Evolutionary conservation across 1,140 invertebrate genomes (phyloP), one percentile per base, ranked within the genome.

Genomic region (Rhyzopertha dominica): DNA sequence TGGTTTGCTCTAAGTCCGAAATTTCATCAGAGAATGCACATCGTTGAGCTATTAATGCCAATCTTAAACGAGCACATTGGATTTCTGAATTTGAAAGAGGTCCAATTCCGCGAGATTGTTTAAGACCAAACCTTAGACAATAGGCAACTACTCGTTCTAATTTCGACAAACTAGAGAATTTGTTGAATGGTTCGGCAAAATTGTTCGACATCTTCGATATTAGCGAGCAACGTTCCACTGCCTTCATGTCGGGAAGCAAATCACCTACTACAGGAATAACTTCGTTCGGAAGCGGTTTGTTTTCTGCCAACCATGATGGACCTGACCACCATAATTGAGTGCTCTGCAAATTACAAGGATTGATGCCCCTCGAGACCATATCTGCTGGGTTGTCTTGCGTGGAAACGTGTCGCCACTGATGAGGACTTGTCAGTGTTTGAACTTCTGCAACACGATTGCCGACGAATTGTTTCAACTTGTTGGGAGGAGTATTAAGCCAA

Each of bases 401-500:
- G 17, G 18, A 12, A 8, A 65, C 60, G 40, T 64, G 55, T 7
- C 26, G 13, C 63, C 59, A 65, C 0, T 53, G 8, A 24, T 26
- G 14, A 32, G 16, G 12, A 13, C 41, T 14, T 18, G 39, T 40
- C 10, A 40, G 16, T 10, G 29, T 12, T 18, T 56, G 55, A 39
- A 65, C 63, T 45, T 55, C 43, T 3, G 43, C 12, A 2, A 65
- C 51, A 4, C 59, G 46, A 42, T 66, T 62, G 2, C 53, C 44
- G 8, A 58, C 50, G 31, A 55, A 55, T 7, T 40, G 26, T 45
- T 62, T 59, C 19, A 63, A 43, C 2, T 38, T 36, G n/a, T 43
- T 31, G 2, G 62, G 49, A n/a, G 52, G 16, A 13, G 28, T 49
- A 17, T 47, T 39, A 2, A 72, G 49, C 67, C 68, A 72, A 2